Evolutionary conservation across 2,888 invertebrate species (phyloP).

Genomic region (Xanthia togata): DNA sequence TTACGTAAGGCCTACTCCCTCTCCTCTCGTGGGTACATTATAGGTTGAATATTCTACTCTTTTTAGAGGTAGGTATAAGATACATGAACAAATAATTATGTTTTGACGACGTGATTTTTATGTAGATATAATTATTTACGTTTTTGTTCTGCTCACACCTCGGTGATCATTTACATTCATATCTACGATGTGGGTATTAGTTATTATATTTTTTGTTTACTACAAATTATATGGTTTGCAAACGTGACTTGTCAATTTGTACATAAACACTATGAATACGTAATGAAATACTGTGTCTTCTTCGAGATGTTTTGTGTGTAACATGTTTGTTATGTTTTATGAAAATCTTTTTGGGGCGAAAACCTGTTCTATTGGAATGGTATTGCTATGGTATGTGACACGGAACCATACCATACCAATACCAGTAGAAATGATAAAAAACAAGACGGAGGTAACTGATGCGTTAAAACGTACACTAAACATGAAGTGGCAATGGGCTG

Average conservation of each 20-base stretch:
- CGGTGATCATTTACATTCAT: slow-evolving; percentile 15
- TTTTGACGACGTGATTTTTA: slow-evolving; percentile 24
- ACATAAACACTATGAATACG: slow-evolving; percentile 26
- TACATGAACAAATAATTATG: slow-evolving; percentile 23
- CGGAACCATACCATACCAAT: too few species aligned
- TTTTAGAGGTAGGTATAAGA: neutral
- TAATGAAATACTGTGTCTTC: slow-evolving; percentile 14
- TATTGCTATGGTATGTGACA: neutral
- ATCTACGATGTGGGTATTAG: slow-evolving; percentile 17
- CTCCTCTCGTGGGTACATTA: too few species aligned
- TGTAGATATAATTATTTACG: slow-evolving; percentile 24
- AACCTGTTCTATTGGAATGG: neutral
- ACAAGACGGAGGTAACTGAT: too few species aligned
- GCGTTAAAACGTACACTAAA: too few species aligned
- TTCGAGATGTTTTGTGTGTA: neutral
- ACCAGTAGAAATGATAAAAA: too few species aligned
- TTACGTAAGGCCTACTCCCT: too few species aligned
- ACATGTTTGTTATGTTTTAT: slow-evolving; percentile 15
- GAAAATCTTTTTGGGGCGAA: neutral
- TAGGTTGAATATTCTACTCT: neutral
- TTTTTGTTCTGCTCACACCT: slow-evolving; percentile 44
- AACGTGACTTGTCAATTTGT: slow-evolving; percentile 57
- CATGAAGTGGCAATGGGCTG: too few species aligned
- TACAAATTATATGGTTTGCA: slow-evolving; percentile 43
- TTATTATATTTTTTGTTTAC: slow-evolving; percentile 53